Evolutionary conservation across 2,113 vertebrate species (phyloP), one percentile per base, ranked within the genome.

Genomic region (Columbina picui): DNA sequence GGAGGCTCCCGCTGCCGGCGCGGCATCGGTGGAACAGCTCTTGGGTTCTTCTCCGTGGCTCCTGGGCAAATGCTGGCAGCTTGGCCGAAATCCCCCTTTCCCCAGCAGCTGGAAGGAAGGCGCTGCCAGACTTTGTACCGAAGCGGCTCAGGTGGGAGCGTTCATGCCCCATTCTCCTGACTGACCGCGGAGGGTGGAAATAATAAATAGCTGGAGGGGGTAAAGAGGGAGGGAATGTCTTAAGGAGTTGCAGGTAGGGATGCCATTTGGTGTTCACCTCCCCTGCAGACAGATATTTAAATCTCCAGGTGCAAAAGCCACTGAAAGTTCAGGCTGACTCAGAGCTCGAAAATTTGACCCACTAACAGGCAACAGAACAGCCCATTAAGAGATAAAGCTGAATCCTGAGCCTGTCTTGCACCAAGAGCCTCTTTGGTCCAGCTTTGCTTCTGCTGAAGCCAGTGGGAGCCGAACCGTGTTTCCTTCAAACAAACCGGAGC

Each of bases 221-320:
- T 84, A 82, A 86, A 97, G 47, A 64, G 74, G 84, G 84, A 92
- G 89, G 91, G 47, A 84, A 75, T 12, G 0, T 74, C 93, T 86
- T 30, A 38, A 81, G 83, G 83, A 92, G 79, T 6, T 81, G 88
- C 73, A 96, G 85, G 41, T 45, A 89, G 73, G 76, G 84, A 89
- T 95, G 95, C 60, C 14, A 4, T 67, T 90, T 81, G 86, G 80
- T 87, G 93, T 26, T 95, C 69, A 56, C 91, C 89, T 94, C 86
- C 92, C 76, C 80, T 90, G 76, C 73, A 97, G 88, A 94, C 77
- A 96, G 83, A 77, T 84, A 96, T 95, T 96, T 87, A 95, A 90
- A 95, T 94, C 65, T 63, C 92, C 94, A 95, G 93, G 94, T 96
- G 90, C 76, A 90, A 90, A 95, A 93, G 92, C 86, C 94, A 96